Base-by-base conservation (phyloP, 2,888 invertebrate genomes). In the Ypsolopha scabrella region DNA sequence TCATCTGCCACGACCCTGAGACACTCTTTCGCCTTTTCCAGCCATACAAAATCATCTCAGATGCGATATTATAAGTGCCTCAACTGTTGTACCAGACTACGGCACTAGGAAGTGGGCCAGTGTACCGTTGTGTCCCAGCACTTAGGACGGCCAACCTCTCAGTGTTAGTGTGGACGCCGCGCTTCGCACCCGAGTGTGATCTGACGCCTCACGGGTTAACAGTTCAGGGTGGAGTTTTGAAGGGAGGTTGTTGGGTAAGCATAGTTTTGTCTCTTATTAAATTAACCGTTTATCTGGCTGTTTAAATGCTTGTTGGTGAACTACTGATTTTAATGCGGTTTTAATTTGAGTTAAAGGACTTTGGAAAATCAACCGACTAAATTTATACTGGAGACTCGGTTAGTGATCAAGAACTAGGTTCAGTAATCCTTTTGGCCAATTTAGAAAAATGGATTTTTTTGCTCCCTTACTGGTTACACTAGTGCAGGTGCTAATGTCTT, bases 31-130 rank as follows among this genome's bases (percentile, higher is more conserved):
- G 1, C 10, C 4, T 24, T 7, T 39, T 39, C 10, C 39, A 39
- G 24, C 24, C 24, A 24, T 11, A 39, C 39, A 39, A 9, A 38
- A 39, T 10, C 39, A 39, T 39, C 39, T 11, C 10, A 39, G 6
- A 10, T 11, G n/a, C 10, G 9, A 6, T 39, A 6, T 39, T 39
- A 11, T 10, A 11, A 24, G 14, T 9, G 9, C 43, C 13, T 13
- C 43, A 13, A 24, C 43, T 9, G n/a, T n/a, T 45, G 48, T 46
- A 46, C 37, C 36, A 6, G n/a, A 37, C 33, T 11, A 14, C 49
- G 38, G 47, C n/a, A 14, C 24, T 24, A 11, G 60, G 58, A 83
- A 82, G 80, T 83, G 62, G 83, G 66, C 70, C 82, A 62, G 56
- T 56, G 62, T 74, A 77, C 83, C 81, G 83, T 82, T 83, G 50